phyloP scores from a whole-genome alignment of 1,140 invertebrate species.

The Aphaenogaster floridana region DNA sequence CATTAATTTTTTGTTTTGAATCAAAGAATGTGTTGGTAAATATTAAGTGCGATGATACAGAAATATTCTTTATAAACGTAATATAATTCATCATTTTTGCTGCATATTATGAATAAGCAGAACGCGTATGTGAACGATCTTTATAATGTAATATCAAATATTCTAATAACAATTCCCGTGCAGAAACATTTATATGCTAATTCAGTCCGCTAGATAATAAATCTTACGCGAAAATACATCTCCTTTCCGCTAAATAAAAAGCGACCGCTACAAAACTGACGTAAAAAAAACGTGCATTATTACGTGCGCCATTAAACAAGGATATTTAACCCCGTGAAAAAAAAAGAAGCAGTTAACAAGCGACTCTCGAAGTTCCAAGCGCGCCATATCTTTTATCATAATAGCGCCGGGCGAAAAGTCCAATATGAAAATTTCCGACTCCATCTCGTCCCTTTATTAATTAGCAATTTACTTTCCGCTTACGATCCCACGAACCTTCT shows the following conservation, averaged over 20 bases:
- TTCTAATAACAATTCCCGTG: neutral
- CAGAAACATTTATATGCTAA: neutral
- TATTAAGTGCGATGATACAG: neutral
- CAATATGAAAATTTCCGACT: slow-evolving; percentile 58
- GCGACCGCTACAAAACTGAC: neutral
- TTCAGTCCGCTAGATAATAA: slow-evolving; percentile 9
- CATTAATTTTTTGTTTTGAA: neutral
- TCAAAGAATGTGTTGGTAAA: neutral
- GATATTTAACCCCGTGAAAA: slow-evolving; percentile 37
- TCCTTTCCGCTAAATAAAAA: slow-evolving; percentile 29
- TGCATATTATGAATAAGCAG: neutral
- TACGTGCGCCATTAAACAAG: slow-evolving; percentile 51
- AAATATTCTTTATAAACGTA: neutral
- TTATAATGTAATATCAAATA: neutral
- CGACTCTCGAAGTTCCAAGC: neutral
- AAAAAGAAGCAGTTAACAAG: slow-evolving; percentile 37
- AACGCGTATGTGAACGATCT: neutral
- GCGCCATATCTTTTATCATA: slow-evolving; percentile 54
- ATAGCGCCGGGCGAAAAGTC: slow-evolving; percentile 37
- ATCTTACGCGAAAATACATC: slow-evolving; percentile 14
- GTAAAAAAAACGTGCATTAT: slow-evolving; percentile 39
- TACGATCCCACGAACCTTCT: slow-evolving; percentile 9
- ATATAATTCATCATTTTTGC: neutral
- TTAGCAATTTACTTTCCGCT: slow-evolving; percentile 55
- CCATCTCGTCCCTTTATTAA: slow-evolving; percentile 50